phyloP scores from a whole-genome alignment of 1,140 invertebrate species.

The Phymastichus coffea region DNA sequence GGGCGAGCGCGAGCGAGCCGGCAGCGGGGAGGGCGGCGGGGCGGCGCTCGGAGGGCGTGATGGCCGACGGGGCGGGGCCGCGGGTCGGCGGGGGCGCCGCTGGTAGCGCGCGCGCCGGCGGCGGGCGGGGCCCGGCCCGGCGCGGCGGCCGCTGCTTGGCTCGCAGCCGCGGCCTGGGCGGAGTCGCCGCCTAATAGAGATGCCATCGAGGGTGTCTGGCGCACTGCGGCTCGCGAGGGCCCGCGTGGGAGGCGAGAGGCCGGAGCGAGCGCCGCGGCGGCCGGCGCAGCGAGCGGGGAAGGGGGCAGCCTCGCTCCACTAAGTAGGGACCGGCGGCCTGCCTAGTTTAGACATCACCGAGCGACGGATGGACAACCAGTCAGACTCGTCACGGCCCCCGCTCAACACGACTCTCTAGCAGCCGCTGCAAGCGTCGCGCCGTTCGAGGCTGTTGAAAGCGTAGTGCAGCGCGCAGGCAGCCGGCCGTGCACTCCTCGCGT shows the following conservation, averaged over 20 bases:
- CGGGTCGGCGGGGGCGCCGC: background rate
- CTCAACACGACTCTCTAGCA: slow-evolving; percentile 30
- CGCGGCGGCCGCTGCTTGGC: background rate
- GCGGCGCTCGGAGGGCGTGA: background rate
- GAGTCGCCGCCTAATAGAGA: slow-evolving; percentile 53
- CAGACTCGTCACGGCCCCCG: slow-evolving; percentile 56
- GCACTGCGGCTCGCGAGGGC: slow-evolving; percentile 37
- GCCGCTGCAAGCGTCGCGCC: background rate
- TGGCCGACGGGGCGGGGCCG: background rate
- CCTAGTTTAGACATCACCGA: slow-evolving; percentile 58
- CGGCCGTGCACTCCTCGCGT: background rate
- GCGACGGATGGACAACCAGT: slow-evolving; percentile 58
- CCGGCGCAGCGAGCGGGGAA: slow-evolving; percentile 34
- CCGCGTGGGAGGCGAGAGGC: slow-evolving; percentile 32
- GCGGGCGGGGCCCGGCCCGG: background rate
- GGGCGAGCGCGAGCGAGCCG: background rate
- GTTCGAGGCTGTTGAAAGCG: background rate
- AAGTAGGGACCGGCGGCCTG: slow-evolving; percentile 48
- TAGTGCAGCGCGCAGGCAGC: background rate
- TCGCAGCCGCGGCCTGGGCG: slow-evolving; percentile 37
- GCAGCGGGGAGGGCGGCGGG: background rate
- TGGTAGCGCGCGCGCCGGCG: background rate
- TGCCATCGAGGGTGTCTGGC: slow-evolving; percentile 57
- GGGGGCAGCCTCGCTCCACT: slow-evolving; percentile 35
- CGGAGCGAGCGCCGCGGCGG: background rate